phyloP scores from a whole-genome alignment of 2,888 invertebrate genomes.

The Pomacea canaliculata region DNA sequence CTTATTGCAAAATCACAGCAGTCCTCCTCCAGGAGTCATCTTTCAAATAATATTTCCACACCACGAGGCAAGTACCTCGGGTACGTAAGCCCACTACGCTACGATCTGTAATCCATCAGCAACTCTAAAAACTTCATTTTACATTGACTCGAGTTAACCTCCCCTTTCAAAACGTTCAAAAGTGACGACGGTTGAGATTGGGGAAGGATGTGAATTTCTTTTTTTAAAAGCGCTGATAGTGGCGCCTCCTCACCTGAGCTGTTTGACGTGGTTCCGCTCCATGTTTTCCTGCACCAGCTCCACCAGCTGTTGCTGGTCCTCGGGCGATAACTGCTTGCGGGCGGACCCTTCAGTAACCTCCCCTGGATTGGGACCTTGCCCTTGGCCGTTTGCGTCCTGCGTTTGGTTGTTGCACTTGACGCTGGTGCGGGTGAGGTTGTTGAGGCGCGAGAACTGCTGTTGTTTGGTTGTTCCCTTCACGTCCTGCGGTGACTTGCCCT shows the following conservation, averaged over 20 bases:
- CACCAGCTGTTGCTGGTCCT: slow-evolving; percentile 78
- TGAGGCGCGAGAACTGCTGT: slow-evolving; percentile 45
- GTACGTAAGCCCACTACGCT: no score
- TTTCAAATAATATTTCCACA: no score
- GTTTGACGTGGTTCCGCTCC: slow-evolving; percentile 74
- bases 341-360: slow-evolving; percentile 13
- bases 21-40: no score
- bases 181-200: no score
- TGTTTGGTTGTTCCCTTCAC: slow-evolving; percentile 44
- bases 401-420: slow-evolving; percentile 52
- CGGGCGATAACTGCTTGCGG: slow-evolving; percentile 29
- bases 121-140: no score
- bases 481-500: slow-evolving; percentile 24
- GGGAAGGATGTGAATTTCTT: no score
- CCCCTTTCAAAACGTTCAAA: no score
- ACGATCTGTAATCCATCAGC: no score
- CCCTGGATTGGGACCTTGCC: slow-evolving; percentile 23
- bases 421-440: slow-evolving; percentile 46
- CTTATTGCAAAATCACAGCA: no score
- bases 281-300: slow-evolving; percentile 91
- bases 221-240: no score
- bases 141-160: no score
- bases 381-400: slow-evolving; percentile 34
- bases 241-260: slow-evolving; percentile 45
- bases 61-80: no score